phyloP scores from a whole-genome alignment of 1,140 invertebrate species.

The Nilaparvata lugens region DNA sequence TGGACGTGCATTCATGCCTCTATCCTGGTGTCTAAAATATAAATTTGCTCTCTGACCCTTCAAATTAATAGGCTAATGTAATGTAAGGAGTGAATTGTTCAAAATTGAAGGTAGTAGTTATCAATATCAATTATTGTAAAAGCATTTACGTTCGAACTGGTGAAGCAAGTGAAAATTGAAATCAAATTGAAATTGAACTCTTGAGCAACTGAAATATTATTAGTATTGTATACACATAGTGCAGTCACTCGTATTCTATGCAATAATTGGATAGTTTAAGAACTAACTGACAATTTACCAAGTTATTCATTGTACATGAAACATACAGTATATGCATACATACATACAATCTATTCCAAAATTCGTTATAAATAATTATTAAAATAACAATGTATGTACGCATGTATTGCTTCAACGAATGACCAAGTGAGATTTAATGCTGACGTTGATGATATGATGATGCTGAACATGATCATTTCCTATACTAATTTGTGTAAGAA shows the following conservation, averaged over 20 bases:
- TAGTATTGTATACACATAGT: conserved; percentile 6
- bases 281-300: background rate
- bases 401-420: background rate
- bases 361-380: too few relatives aligned
- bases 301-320: background rate
- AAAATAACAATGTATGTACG: background rate
- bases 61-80: too few relatives aligned
- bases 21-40: too few relatives aligned
- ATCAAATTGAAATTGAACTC: background rate
- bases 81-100: too few relatives aligned
- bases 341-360: background rate
- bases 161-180: background rate
- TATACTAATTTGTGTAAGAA: background rate
- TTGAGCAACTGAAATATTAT: background rate
- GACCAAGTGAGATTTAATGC: background rate
- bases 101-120: background rate
- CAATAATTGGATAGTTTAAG: conserved; percentile 11
- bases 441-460: background rate
- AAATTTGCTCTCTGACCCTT: too few relatives aligned
- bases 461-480: too few relatives aligned
- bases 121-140: background rate
- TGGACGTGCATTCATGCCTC: too few relatives aligned
- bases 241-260: conserved; percentile 7
- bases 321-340: background rate
- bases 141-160: background rate